Percentiles rank a stretch among this genome's conserved stretches.
phyloP scores from a whole-genome alignment of 30 jellyfish, hydroid and myxozoan genomes.

The Aurelia sp. region DNA sequence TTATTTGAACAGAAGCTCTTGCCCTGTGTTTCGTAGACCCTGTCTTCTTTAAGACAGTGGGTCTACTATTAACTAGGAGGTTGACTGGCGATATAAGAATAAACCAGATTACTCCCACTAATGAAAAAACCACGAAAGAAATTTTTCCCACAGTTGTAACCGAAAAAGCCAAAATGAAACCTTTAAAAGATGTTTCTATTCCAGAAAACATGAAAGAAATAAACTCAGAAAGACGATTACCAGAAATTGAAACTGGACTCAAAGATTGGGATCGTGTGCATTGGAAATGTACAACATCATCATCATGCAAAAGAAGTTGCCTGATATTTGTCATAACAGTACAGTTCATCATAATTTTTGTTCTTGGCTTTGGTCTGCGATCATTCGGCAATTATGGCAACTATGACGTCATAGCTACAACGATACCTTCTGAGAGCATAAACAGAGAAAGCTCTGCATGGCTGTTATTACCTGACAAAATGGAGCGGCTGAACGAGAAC shows the following conservation, averaged over 20 bases:
- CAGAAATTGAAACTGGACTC: slow-evolving; percentile 14
- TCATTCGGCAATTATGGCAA: too few species aligned
- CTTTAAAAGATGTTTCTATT: not conserved
- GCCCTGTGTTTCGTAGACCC: too few species aligned
- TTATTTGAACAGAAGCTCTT: too few species aligned
- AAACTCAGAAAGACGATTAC: not conserved
- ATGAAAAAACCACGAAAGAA: too few species aligned
- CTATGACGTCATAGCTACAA: too few species aligned
- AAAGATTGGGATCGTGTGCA: slow-evolving; percentile 45
- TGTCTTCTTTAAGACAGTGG: too few species aligned
- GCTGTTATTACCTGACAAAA: slow-evolving; percentile 21
- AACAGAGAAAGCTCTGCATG: slow-evolving; percentile 2
- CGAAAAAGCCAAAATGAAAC: not conserved
- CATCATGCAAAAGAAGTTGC: slow-evolving; percentile 64
- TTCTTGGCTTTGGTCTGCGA: slow-evolving; percentile 26
- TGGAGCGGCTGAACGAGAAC: slow-evolving; percentile 58
- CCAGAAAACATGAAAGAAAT: not conserved
- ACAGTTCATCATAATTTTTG: slow-evolving; percentile 43
- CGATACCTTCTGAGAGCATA: too few species aligned
- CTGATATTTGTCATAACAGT: slow-evolving; percentile 29
- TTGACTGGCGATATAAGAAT: too few species aligned
- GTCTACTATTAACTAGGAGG: too few species aligned
- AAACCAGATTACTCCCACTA: too few species aligned
- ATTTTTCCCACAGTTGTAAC: too few species aligned
- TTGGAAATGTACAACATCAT: slow-evolving; percentile 56